phyloP scores from a whole-genome alignment of 30 jellyfish, hydroid and myxozoan species.

The Catostylus mosaicus region DNA sequence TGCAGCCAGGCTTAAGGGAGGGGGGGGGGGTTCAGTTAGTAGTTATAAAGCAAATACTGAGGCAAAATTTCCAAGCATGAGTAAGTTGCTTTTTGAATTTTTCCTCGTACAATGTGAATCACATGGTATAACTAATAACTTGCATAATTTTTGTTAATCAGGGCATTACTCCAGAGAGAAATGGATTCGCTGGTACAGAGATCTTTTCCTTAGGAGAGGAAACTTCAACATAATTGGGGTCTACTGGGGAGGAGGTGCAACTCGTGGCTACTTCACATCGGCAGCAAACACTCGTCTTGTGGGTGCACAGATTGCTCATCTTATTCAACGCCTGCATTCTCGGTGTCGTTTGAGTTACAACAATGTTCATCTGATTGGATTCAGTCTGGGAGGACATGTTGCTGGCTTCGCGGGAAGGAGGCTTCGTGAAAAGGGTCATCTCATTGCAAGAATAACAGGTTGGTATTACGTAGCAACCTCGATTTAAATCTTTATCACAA shows the following conservation, averaged over 20 bases:
- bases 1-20: too few species aligned
- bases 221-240: conserved; percentile 74
- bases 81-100: too few species aligned
- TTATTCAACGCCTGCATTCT: conserved; percentile 39
- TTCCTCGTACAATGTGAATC: too few species aligned
- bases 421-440: conserved; percentile 60
- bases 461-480: too few species aligned
- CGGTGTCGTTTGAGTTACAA: conserved; percentile 49
- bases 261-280: conserved; percentile 73
- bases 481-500: too few species aligned
- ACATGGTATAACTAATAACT: not conserved
- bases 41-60: too few species aligned
- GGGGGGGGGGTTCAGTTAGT: too few species aligned
- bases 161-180: conserved; percentile 2
- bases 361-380: conserved; percentile 80
- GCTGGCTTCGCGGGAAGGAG: conserved; percentile 83
- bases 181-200: conserved; percentile 34
- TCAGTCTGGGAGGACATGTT: conserved; percentile 86
- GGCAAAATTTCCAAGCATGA: too few species aligned
- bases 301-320: conserved; percentile 79
- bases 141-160: not conserved
- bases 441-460: conserved; percentile 92
- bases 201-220: conserved; percentile 53
- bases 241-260: conserved; percentile 89
- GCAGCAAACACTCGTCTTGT: conserved; percentile 84